Evolutionary conservation across 2,888 invertebrate species (phyloP), one percentile per base, ranked within the genome.

Genomic region (Agrilus mali): DNA sequence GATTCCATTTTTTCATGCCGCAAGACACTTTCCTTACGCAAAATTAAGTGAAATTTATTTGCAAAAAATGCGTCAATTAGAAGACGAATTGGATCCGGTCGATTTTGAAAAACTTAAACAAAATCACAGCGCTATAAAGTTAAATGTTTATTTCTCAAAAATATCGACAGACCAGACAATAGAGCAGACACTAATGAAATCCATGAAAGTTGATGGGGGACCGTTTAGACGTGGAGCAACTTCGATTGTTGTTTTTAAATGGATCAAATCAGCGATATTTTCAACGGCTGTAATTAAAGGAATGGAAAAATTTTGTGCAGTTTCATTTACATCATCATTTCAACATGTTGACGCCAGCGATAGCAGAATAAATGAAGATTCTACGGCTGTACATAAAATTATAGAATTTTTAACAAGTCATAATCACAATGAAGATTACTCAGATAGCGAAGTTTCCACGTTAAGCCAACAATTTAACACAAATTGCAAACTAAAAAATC

Each of bases 1-100:
- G 22, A 22, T 22, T 22, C 22, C 22, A 22, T 22, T 22, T 7
- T 48, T 48, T 33, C 44, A 52, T 38, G 44, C 46, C 13, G 36
- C 41, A 38, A 55, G 53, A 6, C 55, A 59, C 42, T 49, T 51
- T 17, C 41, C 38, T 16, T 50, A 54, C 42, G 49, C 53, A 10
- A 50, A 50, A 22, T 38, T 44, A 20, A 44, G 44, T 13, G 46
- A 50, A 38, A 34, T 54, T 33, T 53, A 52, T 45, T 27, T 54
- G 8, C 53, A 54, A 45, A 42, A 50, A 22, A 52, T 49, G 49
- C 34, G 4, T 22, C 5, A 4, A 22, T 22, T 22, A 22, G 5
- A 4, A 22, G 2, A 38, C 5, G 33, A 17, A 20, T 17, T 45
- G 33, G 36, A 33, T 31, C 13, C 38, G 36, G 22, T 46, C 27